Evolutionary conservation across 2,113 vertebrate genomes (phyloP), one percentile per base, ranked within the genome.

Genomic region (Spizaetus ornatus): DNA sequence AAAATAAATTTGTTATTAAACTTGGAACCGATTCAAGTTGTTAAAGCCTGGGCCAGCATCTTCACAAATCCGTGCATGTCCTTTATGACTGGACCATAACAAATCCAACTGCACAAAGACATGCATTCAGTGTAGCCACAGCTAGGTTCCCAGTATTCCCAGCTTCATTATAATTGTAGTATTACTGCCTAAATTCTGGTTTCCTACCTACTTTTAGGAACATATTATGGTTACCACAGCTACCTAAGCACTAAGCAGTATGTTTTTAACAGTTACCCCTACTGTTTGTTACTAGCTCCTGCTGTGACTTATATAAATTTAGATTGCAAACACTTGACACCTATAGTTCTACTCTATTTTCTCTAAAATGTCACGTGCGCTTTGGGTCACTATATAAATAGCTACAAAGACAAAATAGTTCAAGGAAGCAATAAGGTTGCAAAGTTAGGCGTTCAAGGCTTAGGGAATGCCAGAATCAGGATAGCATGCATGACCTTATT

Each of bases 221-320:
- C 58, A 34, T 80, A 94, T 34, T 88, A 59, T 48, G 80, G 91
- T 96, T 95, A 82, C 88, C 88, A 95, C 96, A 95, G 91, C 88
- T 95, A 95, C 73, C 94, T 89, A 92, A 93, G 88, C 63, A 83
- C 74, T 66, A 74, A 86, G 83, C 38, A 86, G 69, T 47, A 29
- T 73, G 85, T 56, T 95, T 95, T 91, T 90, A 96, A 82, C 89
- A 91, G 87, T 65, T 94, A 87, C 40, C 92, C 90, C 84, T 69
- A 88, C 82, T 91, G 91, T 80, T 95, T 95, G 86, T 81, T 95
- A 95, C 90, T 92, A 96, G 83, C 69, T 96, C 77, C 93, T 85
- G 73, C 93, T 92, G 65, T 61, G 82, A 86, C 69, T 94, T 93
- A 53, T 2, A 86, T 82, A 92, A 92, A 96, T 95, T 85, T 82